Conservation (phyloP, 2,113 vertebrate species). For the Ptilorrhoa leucosticta region DNA sequence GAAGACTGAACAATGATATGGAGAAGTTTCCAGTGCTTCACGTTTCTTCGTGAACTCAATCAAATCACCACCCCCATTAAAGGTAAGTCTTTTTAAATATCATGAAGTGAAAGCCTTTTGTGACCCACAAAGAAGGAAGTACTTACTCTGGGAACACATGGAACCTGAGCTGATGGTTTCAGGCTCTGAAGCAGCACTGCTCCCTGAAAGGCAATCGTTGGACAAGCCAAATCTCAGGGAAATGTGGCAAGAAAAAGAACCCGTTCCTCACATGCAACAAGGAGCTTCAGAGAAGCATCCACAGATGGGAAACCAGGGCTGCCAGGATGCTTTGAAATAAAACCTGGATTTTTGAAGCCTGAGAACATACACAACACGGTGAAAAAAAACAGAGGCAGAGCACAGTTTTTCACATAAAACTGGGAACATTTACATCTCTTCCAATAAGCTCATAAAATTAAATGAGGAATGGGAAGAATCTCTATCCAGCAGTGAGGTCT, state of each 20-base stretch:
- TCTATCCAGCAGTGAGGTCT: background rate
- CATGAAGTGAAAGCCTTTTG: background rate
- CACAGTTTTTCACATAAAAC: background rate
- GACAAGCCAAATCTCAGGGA: background rate
- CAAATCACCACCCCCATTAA: background rate
- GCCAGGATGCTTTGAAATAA: background rate
- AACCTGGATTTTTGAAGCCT: background rate
- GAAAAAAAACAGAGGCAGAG: background rate
- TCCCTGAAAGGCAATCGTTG: background rate
- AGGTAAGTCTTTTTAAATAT: background rate
- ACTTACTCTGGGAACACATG: background rate
- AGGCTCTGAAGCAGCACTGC: background rate
- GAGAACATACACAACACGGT: background rate
- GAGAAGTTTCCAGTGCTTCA: background rate
- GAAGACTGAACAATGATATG: background rate
- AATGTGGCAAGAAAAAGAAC: background rate
- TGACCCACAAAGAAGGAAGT: background rate
- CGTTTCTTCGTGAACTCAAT: background rate
- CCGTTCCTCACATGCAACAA: background rate
- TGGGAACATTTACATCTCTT: background rate
- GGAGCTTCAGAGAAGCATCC: background rate
- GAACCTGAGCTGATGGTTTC: background rate
- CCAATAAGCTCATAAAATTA: background rate
- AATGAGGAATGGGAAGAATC: background rate
- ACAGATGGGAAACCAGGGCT: background rate